Evolutionary conservation across 2,888 invertebrate species (phyloP).

Genomic region (Eupithecia centaureata): DNA sequence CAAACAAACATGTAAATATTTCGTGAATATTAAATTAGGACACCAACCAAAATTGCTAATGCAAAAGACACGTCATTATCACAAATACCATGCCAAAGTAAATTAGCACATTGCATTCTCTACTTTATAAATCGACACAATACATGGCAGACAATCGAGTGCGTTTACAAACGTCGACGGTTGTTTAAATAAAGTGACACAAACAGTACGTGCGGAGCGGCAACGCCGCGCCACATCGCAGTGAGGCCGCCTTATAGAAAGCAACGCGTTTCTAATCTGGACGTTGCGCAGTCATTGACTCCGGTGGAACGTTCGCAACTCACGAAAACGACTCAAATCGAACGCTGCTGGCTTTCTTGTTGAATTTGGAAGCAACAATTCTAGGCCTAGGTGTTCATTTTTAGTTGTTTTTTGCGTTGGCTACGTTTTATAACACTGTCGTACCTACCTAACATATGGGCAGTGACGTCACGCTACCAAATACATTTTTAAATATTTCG

Average conservation of each 20-base stretch:
- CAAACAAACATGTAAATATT: background rate
- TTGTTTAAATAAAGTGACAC: conserved; percentile 43
- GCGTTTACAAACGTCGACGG: conserved; percentile 25
- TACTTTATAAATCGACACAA: conserved; percentile 28
- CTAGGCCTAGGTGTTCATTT: background rate
- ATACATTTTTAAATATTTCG: too few relatives aligned
- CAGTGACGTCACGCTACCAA: too few relatives aligned
- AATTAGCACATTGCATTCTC: conserved; percentile 35
- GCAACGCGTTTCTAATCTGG: conserved; percentile 81
- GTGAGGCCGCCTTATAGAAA: conserved; percentile 77
- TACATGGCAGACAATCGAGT: conserved; percentile 32
- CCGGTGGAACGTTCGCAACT: conserved; percentile 58
- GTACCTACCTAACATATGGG: too few relatives aligned
- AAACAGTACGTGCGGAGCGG: conserved; percentile 53
- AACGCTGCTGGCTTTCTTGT: conserved; percentile 40
- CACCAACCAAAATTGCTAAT: background rate
- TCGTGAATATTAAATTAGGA: background rate
- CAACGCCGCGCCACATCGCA: conserved; percentile 70
- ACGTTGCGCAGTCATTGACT: conserved; percentile 79
- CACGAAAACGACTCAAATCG: conserved; percentile 47
- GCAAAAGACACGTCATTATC: background rate
- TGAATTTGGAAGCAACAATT: conserved; percentile 37
- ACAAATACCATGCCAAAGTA: conserved; percentile 18
- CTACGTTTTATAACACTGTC: background rate
- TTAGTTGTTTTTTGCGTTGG: background rate